Evolutionary conservation across 2,797 vertebrate genomes (phyloP).

Genomic region (Hafferia zeledoni): DNA sequence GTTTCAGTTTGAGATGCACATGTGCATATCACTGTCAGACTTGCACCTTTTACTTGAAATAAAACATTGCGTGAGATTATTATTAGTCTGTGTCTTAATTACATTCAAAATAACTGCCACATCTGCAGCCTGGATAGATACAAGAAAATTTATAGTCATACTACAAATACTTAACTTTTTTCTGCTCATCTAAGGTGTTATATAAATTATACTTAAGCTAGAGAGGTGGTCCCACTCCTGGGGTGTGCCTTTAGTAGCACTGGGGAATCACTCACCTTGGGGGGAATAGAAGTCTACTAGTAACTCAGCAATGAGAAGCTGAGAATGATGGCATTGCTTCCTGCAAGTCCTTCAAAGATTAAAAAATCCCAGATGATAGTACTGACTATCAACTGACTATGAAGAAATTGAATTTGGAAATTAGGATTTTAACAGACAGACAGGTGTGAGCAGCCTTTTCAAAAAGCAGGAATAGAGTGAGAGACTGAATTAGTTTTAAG

Average conservation of each 20-base stretch:
- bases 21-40: neutral
- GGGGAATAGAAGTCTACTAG: neutral
- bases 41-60: neutral
- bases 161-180: neutral
- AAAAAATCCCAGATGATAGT: neutral
- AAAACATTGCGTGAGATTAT: neutral
- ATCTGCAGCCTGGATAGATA: neutral
- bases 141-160: neutral
- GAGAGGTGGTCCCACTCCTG: neutral
- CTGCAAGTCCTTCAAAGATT: neutral
- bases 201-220: neutral
- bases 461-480: neutral
- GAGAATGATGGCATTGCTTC: neutral
- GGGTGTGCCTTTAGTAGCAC: neutral
- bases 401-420: neutral
- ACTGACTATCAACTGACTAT: neutral
- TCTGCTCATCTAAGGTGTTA: neutral
- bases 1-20: neutral
- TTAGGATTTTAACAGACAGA: neutral
- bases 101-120: neutral
- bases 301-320: neutral
- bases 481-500: neutral
- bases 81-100: neutral
- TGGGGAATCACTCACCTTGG: neutral
- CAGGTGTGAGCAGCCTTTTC: neutral